These are phyloP conservation scores for Tuta absoluta DNA, from an alignment of 2,888 invertebrate species.

Conservation along the genomic window DNA sequence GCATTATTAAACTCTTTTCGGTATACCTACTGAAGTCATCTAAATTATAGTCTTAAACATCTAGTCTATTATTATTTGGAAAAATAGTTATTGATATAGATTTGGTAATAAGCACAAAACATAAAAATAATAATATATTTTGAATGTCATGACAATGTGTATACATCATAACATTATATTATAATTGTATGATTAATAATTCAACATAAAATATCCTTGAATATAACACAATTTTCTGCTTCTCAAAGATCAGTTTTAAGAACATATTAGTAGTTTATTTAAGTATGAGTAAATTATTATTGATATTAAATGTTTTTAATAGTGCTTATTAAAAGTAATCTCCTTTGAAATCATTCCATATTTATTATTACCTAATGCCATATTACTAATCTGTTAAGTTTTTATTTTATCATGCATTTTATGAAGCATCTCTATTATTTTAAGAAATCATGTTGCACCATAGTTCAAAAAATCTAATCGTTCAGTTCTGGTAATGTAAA, in stretches of 20 bases:
- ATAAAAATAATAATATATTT: conserved; percentile 28
- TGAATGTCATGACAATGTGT: conserved; percentile 65
- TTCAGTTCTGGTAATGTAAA: conserved; percentile 46
- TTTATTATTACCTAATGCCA: conserved; percentile 23
- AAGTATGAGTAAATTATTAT: not conserved
- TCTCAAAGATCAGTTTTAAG: not conserved
- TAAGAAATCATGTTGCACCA: conserved; percentile 43
- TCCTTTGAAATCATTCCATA: conserved; percentile 47
- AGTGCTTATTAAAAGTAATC: not conserved
- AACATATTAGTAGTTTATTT: not conserved
- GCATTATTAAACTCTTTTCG: too few species aligned
- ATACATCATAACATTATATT: conserved; percentile 56
- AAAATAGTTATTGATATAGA: not conserved
- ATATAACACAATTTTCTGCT: not conserved
- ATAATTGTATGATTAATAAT: conserved; percentile 49
- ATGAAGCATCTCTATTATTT: conserved; percentile 26
- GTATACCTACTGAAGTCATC: too few species aligned
- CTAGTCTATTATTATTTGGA: not conserved
- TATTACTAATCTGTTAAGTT: conserved; percentile 26
- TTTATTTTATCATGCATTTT: conserved; percentile 33
- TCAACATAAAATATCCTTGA: conserved; percentile 19
- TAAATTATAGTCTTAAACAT: not conserved
- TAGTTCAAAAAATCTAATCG: conserved; percentile 55
- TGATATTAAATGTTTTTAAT: conserved; percentile 8
- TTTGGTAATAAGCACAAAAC: conserved; percentile 46